phyloP scores from a whole-genome alignment of 2,797 vertebrate species.

The Clarias pachynema region DNA sequence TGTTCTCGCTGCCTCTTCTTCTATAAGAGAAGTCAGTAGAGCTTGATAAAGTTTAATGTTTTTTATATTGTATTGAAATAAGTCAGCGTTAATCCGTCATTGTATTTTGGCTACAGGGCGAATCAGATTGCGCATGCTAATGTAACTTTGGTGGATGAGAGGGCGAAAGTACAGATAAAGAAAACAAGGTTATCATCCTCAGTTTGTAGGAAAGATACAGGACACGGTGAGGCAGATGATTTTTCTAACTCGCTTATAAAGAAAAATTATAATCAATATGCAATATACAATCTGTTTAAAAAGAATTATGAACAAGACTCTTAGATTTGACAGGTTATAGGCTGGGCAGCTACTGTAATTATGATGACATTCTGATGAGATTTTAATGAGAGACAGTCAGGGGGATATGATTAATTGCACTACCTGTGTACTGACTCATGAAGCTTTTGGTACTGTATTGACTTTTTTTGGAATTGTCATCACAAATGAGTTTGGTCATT shows the following conservation, averaged over 20 bases:
- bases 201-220: neutral
- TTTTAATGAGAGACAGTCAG: conserved; percentile 6
- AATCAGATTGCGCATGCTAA: neutral
- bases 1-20: conserved; percentile 31
- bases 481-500: neutral
- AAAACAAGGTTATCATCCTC: neutral
- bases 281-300: neutral
- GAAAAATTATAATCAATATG: neutral
- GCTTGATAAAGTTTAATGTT: neutral
- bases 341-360: conserved; percentile 1
- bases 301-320: neutral
- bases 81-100: neutral
- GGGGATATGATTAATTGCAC: neutral
- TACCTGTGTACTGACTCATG: neutral
- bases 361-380: conserved; percentile 7
- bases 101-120: neutral
- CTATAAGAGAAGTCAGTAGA: conserved; percentile 2
- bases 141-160: neutral
- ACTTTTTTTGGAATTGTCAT: conserved; percentile 6
- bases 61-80: neutral
- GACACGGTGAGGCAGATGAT: neutral
- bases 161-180: neutral
- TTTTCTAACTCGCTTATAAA: neutral
- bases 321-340: neutral
- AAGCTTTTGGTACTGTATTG: neutral